Evolutionary conservation across 2,797 vertebrate genomes (phyloP), one percentile per base, ranked within the genome.

Genomic region (Benthosema pterotum): DNA sequence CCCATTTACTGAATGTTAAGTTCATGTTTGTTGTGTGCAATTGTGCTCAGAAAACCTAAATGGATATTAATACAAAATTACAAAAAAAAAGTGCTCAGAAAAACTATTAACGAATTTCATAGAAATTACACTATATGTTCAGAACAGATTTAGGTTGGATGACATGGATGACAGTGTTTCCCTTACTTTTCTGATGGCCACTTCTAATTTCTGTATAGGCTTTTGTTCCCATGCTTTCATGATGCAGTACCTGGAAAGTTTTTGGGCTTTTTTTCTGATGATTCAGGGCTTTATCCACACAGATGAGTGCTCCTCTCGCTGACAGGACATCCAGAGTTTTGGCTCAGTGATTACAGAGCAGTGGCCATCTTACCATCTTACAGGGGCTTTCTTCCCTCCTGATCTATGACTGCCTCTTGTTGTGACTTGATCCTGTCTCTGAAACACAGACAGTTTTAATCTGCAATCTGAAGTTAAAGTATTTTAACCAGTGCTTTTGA

Each of bases 261-360:
- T 50, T n/a, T n/a, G n/a, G n/a, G n/a, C n/a, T n/a, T n/a, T n/a
- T 3, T 75, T 71, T 25, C 8, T 38, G 32, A 70, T 75, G 68
- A 74, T 78, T 84, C 63, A 74, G 47, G 47, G 64, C 32, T 38
- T 38, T 38, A 9, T 5, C 28, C 28, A 25, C 6, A 28, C 32
- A 60, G 17, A 57, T 70, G 50, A 50, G 53, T 17, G 38, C 53
- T 59, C 15, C 45, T 17, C 9, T 17, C 9, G 6, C 56, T 61
- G 50, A 22, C 8, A 73, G 58, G 22, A 49, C 65, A 67, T 22
- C 32, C 49, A 63, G 60, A 17, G 58, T 60, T 67, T 71, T 57
- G 42, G 60, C 18, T 56, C 32, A 5, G 13, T 15, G 1, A 49
- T 65, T 52, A 57, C 17, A 52, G 25, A 8, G 60, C 65, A 65